These are phyloP conservation scores for Monochamus alternatus DNA, from an alignment of 2,888 invertebrate species.

Conservation along the genomic window DNA sequence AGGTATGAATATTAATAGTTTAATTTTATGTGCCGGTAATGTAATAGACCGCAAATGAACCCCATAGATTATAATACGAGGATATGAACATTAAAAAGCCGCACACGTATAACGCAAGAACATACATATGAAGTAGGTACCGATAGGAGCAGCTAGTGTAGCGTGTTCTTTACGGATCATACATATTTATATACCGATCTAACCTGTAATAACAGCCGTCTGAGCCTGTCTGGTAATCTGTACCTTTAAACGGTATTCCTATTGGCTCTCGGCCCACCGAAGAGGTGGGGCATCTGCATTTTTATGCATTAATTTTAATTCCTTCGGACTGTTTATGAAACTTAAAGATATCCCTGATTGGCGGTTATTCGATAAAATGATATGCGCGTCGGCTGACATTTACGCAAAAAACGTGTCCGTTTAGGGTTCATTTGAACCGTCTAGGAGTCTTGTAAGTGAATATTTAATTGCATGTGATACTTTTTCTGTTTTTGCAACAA, in stretches of 20 bases:
- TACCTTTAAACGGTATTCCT: slow-evolving; percentile 63
- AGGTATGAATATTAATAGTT: slow-evolving; percentile 33
- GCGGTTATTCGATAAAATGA: slow-evolving; percentile 44
- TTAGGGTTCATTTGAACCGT: background rate
- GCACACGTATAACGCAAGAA: slow-evolving; percentile 33
- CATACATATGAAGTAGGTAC: slow-evolving; percentile 32
- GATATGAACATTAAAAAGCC: slow-evolving; percentile 27
- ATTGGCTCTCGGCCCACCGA: slow-evolving; percentile 62
- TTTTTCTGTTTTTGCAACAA: background rate
- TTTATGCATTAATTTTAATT: slow-evolving; percentile 65
- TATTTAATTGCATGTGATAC: background rate
- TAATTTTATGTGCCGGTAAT: slow-evolving; percentile 23
- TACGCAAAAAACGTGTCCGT: slow-evolving; percentile 7
- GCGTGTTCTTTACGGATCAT: slow-evolving; percentile 70
- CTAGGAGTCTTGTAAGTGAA: background rate
- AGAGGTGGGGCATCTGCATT: slow-evolving; percentile 64
- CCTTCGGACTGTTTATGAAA: slow-evolving; percentile 49
- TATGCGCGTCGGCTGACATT: slow-evolving; percentile 17
- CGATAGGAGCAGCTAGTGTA: slow-evolving; percentile 57
- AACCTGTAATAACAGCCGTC: slow-evolving; percentile 71
- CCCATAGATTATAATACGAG: slow-evolving; percentile 19
- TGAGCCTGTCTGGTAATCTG: slow-evolving; percentile 68
- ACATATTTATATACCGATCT: slow-evolving; percentile 71
- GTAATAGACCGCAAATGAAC: slow-evolving; percentile 24
- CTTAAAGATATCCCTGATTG: slow-evolving; percentile 44